phyloP scores from a whole-genome alignment of 2,113 vertebrate genomes.

The Daphoenositta chrysoptera region DNA sequence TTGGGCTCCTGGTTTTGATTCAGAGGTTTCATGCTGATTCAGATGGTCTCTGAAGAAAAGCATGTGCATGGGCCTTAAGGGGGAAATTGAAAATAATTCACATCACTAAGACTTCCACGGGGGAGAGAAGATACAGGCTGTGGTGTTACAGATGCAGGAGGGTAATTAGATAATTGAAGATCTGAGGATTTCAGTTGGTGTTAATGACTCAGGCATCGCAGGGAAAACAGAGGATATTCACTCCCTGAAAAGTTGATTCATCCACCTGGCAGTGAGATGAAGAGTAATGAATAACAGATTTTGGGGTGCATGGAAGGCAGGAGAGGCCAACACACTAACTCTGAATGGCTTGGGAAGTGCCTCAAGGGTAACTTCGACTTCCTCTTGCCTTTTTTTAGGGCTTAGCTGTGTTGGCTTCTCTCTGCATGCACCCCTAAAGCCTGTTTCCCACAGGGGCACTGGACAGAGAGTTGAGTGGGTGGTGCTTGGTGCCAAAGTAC shows the following conservation, averaged over 20 bases:
- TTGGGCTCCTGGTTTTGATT: neutral
- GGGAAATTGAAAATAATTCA: conserved; percentile 22
- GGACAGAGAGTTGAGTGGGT: neutral
- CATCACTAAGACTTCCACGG: neutral
- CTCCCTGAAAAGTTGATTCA: conserved; percentile 14
- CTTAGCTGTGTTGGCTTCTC: neutral
- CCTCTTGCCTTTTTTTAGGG: neutral
- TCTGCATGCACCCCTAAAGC: rapidly evolving
- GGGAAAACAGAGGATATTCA: conserved; percentile 3
- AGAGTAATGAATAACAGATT: neutral
- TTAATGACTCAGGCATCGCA: neutral
- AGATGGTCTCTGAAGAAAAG: conserved; percentile 5
- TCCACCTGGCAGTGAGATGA: conserved; percentile 3
- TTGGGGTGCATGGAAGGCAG: neutral
- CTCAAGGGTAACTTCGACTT: neutral
- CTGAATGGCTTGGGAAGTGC: neutral
- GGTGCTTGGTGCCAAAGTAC: neutral
- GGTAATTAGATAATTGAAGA: conserved; percentile 6
- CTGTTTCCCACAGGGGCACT: neutral
- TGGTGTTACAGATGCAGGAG: neutral
- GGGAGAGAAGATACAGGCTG: neutral
- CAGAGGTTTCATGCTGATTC: neutral
- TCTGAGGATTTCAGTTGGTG: neutral
- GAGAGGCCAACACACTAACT: neutral
- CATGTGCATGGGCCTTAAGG: neutral